Evolutionary conservation across 2,113 vertebrate genomes (phyloP), one percentile per base, ranked within the genome.

Genomic region (Ifrita kowaldi): DNA sequence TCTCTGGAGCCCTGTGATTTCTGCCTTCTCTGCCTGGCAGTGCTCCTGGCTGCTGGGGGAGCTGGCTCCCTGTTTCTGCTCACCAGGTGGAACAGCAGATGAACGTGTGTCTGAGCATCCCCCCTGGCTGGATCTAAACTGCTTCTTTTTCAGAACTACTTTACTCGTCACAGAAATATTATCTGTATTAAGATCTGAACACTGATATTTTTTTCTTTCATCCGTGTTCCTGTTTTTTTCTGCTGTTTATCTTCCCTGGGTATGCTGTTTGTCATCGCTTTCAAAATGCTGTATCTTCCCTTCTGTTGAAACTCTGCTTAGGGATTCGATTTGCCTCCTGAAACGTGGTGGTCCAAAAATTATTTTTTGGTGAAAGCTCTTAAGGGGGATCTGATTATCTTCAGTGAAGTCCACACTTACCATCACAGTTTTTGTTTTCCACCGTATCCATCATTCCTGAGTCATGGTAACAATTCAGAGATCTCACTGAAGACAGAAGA

Each of bases 21-120:
- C 76, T 89, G 19, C 37, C 23, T 75, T 33, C 55, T 21, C 18
- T 59, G 23, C 57, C 62, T 52, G 77, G 44, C 3, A 12, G 27
- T 37, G 47, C 14, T 79, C 10, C 69, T 65, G 79, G 41, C 27
- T 75, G 47, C 28, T 37, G 52, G 17, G 27, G 35, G 32, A 77
- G 16, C 20, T 1, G 2, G 13, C 23, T 83, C 13, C 49, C 65
- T 59, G 22, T 26, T 87, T 67, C 37, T 46, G 24, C 47, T 78
- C 3, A 0, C 49, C 33, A 42, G 49, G 77, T 68, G 33, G 42
- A 44, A 49, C 41, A 60, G 64, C 26, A 52, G 33, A 19, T 49
- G 56, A 75, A 28, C 0, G 0, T 0, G 1, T 49, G 42, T 35
- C 63, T 50, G 23, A 56, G 53, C 30, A 13, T 46, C 32, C 46